Base-by-base conservation (phyloP, 1,140 invertebrate genomes). In the Drosophila cardini region DNA sequence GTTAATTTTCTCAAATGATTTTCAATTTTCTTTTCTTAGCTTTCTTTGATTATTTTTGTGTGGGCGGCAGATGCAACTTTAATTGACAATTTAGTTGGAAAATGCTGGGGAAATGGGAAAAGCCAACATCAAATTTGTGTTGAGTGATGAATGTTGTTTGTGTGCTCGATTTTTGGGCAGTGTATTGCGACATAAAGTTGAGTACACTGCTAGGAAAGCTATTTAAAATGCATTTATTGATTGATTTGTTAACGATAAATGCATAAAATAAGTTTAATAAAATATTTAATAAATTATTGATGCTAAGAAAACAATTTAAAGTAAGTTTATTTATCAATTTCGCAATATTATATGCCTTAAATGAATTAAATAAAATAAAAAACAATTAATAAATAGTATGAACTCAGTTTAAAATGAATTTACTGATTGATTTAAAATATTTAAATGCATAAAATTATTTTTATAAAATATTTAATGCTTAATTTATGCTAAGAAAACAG, bases 71-170 rank as follows among this genome's bases (percentile, higher is more conserved):
- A 72, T 76, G 50, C 53, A 70, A 50, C 43, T 81, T 86, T 81
- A 86, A 82, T 86, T 86, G 82, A 87, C 82, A 85, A 65, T 82
- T 74, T 72, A 75, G 62, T 63, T 61, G 70, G 48, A 8, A 61
- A 60, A 50, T 61, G 55, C 67, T 58, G 65, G 58, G 75, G 58
- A 60, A 81, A 86, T 10, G 36, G 8, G n/a, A 48, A 43, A 18
- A 63, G 36, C 11, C 45, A 16, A 8, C 16, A 62, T 34, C 9
- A 36, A 13, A 9, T 4, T 4, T 2, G 36, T 26, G 61, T 40
- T 48, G 61, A 71, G 15, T 48, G 61, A 71, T 46, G 32, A 56
- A 64, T 64, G 42, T 6, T 50, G 15, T 57, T 45, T 26, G 16
- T 38, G 58, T 50, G 58, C 46, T 11, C 15, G n/a, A 38, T 38